Conservation (phyloP, 2,797 vertebrate species). For the Malacoraja senta region DNA sequence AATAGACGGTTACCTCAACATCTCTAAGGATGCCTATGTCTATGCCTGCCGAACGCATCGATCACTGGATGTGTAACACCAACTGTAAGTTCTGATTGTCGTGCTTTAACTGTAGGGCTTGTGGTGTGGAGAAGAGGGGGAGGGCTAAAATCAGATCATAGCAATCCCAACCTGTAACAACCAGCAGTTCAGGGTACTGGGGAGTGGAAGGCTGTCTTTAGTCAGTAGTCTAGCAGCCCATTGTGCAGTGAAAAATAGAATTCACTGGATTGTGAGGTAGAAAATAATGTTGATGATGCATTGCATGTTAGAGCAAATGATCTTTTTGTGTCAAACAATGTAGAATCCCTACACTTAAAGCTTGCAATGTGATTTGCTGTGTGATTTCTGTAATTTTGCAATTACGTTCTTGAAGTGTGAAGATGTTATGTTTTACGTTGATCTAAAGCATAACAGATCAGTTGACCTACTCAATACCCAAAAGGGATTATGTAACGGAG, state of each 20-base stretch:
- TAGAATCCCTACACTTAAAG: not conserved
- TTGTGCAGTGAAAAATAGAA: no score
- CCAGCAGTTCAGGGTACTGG: not conserved
- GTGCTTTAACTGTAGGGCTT: not conserved
- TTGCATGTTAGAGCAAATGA: not conserved
- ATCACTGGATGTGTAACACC: not conserved
- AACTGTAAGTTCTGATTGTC: not conserved
- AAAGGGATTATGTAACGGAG: no score
- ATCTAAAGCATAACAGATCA: not conserved
- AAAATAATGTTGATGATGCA: not conserved
- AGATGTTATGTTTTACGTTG: not conserved
- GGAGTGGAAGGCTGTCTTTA: not conserved
- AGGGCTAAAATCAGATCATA: not conserved
- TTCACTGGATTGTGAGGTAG: not conserved
- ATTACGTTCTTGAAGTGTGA: not conserved
- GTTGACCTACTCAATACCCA: not conserved
- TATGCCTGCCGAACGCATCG: no score
- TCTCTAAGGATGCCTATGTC: not conserved
- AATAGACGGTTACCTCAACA: not conserved
- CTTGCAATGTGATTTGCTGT: not conserved
- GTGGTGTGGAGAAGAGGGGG: no score
- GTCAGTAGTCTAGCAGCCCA: not conserved
- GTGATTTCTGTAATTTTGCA: not conserved
- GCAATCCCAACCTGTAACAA: not conserved
- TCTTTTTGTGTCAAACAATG: not conserved